Base-by-base conservation (phyloP, 1,140 invertebrate genomes). In the Bicyclus anynana region DNA sequence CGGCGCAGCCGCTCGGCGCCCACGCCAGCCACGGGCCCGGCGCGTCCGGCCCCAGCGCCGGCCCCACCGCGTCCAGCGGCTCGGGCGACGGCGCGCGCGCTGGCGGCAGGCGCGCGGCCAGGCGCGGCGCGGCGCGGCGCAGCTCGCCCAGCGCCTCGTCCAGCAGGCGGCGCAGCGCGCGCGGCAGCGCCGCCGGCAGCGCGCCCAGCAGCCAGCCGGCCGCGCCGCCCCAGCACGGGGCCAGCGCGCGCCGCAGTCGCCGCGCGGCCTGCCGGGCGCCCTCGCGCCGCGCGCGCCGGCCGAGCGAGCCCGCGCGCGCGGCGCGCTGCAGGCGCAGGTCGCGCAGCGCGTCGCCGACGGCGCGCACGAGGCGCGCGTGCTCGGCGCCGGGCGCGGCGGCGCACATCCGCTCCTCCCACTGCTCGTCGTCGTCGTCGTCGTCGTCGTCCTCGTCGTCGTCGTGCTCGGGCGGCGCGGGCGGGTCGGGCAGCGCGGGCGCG, bases 231-330 rank as follows among this genome's bases (percentile, higher is more conserved):
- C 62, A 59, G 27, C 52, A 49, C 17, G 54, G 21, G 92, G 78
- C 95, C 91, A 89, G 95, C 95, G 81, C 95, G 95, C 90, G 89
- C 94, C 81, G 52, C 57, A 90, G 89, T 94, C 81, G 52, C 55
- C 47, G 37, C 35, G 62, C 53, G 26, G 60, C 65, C 55, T 59
- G 50, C 47, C 40, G 49, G 57, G 51, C 53, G 61, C 20, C 53
- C 46, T 59, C 61, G 46, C 44, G 59, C 59, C 68, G 48, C 49
- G 50, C 56, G 58, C 38, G 56, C 21, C 16, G 60, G 57, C 52
- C 60, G 42, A 21, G 23, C 59, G 33, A 53, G 37, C 38, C 51
- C 14, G 26, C 56, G 37, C 38, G 42, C 14, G 67, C 62, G 17
- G 71, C 61, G 0, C 62, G 64, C 48, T 66, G 56, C 17, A 68